Percentiles rank a stretch among this genome's conserved stretches.
These are phyloP conservation scores for Alaudala cheleensis DNA, from an alignment of 2,113 vertebrate species.

Conservation along the genomic window DNA sequence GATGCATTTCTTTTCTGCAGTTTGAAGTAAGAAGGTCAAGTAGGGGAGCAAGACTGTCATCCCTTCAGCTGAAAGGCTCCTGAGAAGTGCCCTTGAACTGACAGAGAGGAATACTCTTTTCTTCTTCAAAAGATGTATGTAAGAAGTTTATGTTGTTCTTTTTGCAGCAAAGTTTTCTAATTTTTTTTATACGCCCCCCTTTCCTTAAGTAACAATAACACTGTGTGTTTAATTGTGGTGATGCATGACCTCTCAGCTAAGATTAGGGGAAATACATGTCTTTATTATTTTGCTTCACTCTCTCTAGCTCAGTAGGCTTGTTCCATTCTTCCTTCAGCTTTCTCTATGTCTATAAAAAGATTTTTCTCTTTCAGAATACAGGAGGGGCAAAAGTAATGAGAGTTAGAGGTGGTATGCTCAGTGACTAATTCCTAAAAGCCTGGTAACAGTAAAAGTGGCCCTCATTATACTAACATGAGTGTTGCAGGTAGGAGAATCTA, in stretches of 20 bases:
- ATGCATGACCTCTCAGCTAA: background rate
- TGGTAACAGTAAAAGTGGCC: background rate
- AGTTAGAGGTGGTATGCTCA: background rate
- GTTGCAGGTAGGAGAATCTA: background rate
- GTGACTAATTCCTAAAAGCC: constrained; percentile 26
- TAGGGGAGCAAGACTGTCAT: background rate
- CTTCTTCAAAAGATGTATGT: background rate
- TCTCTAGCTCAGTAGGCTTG: background rate
- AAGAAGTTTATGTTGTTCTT: background rate
- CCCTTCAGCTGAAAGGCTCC: background rate
- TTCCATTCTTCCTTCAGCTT: background rate
- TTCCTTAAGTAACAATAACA: background rate
- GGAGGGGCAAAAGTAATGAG: background rate
- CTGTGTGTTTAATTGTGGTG: background rate
- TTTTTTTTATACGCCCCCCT: background rate
- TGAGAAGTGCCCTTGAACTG: background rate
- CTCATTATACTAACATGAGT: constrained; percentile 9
- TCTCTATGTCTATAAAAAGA: background rate
- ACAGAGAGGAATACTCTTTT: background rate
- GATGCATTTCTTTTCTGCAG: background rate
- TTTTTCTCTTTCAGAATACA: background rate
- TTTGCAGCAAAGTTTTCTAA: background rate
- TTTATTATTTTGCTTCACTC: background rate
- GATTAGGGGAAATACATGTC: background rate
- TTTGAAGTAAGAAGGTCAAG: background rate